Conservation (phyloP, 2,888 invertebrate species). For the Phasia obesa region DNA sequence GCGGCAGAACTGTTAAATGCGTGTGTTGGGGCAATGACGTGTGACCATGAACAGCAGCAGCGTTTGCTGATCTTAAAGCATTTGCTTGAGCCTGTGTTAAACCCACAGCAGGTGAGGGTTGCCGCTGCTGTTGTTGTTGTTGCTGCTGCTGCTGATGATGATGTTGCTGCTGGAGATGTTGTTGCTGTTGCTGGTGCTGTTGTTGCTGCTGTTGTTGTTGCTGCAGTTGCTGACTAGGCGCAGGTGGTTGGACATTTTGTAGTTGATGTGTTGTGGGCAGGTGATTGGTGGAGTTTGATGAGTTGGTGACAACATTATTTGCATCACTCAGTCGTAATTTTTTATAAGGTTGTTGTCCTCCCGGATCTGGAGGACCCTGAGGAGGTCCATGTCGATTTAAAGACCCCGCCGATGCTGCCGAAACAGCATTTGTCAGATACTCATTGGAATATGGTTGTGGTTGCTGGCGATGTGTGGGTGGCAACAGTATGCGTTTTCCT, state of each 20-base stretch:
- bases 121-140: constrained; percentile 64
- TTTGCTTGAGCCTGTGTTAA: constrained; percentile 63
- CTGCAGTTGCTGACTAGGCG: constrained; percentile 53
- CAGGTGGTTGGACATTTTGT: constrained; percentile 65
- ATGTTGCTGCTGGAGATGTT: constrained; percentile 72
- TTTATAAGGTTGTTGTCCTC: constrained; percentile 81
- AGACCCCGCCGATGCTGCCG: constrained; percentile 79
- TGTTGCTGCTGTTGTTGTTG: constrained; percentile 66
- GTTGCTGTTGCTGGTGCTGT: constrained; percentile 62
- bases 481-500: constrained; percentile 77
- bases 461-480: constrained; percentile 74
- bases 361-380: constrained; percentile 81
- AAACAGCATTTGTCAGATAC: constrained; percentile 80
- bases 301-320: constrained; percentile 73
- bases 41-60: constrained; percentile 54
- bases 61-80: constrained; percentile 54
- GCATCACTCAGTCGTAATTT: constrained; percentile 79
- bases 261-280: constrained; percentile 83
- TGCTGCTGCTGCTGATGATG: constrained; percentile 74
- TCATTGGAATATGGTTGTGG: constrained; percentile 81
- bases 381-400: constrained; percentile 71
- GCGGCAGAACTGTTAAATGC: constrained; percentile 70
- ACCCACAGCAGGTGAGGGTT: constrained; percentile 57
- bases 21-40: constrained; percentile 63
- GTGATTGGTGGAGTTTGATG: constrained; percentile 77